These are phyloP conservation scores for Bufo gargarizans DNA, from an alignment of 2,113 vertebrate species.

Conservation along the genomic window DNA sequence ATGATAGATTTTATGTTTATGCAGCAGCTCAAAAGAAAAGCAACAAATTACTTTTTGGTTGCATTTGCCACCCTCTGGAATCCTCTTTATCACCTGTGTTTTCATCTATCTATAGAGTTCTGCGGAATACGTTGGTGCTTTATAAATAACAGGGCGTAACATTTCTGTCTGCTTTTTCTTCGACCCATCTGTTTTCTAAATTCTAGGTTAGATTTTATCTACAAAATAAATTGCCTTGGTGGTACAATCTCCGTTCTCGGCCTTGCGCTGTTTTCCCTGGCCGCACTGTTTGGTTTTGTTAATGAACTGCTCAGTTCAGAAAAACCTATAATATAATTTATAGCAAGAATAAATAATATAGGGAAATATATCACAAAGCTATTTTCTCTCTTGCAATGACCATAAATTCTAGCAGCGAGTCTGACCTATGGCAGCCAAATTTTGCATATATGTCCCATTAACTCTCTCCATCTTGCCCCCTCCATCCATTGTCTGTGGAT, in stretches of 20 bases:
- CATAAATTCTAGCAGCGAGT: slow-evolving; percentile 28
- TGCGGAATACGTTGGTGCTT: no score
- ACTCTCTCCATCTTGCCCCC: not conserved
- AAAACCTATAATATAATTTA: slow-evolving; percentile 7
- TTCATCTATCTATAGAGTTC: no score
- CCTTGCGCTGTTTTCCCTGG: not conserved
- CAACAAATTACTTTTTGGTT: no score
- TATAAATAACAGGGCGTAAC: not conserved
- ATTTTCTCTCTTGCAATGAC: slow-evolving; percentile 16
- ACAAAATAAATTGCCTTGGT: not conserved
- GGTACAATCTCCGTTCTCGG: not conserved
- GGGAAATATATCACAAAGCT: slow-evolving; percentile 43
- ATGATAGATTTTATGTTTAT: no score
- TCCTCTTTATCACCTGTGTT: no score
- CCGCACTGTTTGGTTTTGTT: not conserved
- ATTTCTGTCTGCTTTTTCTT: not conserved
- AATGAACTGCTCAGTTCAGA: slow-evolving; percentile 2
- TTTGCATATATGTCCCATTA: slow-evolving; percentile 15
- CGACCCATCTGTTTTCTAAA: not conserved
- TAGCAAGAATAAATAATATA: slow-evolving; percentile 24
- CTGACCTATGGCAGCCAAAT: slow-evolving; percentile 37
- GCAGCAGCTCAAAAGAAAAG: no score
- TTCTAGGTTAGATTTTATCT: not conserved
- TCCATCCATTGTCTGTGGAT: slow-evolving; percentile 14
- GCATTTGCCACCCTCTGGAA: no score